Percentiles rank a stretch among this genome's conserved stretches.
These are phyloP conservation scores for Conus canariensis DNA, from an alignment of 2,888 invertebrate genomes.

Conservation along the genomic window DNA sequence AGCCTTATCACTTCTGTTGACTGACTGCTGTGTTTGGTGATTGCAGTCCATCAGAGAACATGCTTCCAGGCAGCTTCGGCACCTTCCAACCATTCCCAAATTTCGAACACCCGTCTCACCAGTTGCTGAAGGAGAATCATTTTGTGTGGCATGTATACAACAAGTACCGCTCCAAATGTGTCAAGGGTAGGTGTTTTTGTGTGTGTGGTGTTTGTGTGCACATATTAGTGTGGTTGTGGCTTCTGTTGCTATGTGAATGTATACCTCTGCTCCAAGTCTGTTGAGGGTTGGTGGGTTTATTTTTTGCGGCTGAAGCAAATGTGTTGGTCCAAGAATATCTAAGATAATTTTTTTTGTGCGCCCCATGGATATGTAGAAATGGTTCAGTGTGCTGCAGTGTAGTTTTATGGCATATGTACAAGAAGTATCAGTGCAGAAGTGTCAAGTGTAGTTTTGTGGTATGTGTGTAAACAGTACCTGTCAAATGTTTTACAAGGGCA, in stretches of 20 bases:
- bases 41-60: constrained; percentile 61
- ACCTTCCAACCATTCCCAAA: constrained; percentile 91
- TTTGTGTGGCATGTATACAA: constrained; percentile 99
- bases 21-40: too few species aligned
- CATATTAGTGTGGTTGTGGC: too few species aligned
- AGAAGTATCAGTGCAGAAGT: not conserved
- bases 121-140: constrained; percentile 95
- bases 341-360: too few species aligned
- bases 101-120: constrained; percentile 98
- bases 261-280: too few species aligned
- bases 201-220: not conserved
- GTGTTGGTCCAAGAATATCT: too few species aligned
- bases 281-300: too few species aligned
- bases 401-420: not conserved
- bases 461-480: not conserved
- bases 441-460: not conserved
- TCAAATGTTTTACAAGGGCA: not conserved
- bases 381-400: not conserved
- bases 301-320: too few species aligned
- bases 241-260: too few species aligned
- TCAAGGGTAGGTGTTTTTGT: constrained; percentile 85
- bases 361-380: too few species aligned
- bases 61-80: constrained; percentile 83
- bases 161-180: constrained; percentile 95
- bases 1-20: too few species aligned